These are phyloP conservation scores for Baryphthengus martii DNA, from an alignment of 2,113 vertebrate species.

Conservation along the genomic window DNA sequence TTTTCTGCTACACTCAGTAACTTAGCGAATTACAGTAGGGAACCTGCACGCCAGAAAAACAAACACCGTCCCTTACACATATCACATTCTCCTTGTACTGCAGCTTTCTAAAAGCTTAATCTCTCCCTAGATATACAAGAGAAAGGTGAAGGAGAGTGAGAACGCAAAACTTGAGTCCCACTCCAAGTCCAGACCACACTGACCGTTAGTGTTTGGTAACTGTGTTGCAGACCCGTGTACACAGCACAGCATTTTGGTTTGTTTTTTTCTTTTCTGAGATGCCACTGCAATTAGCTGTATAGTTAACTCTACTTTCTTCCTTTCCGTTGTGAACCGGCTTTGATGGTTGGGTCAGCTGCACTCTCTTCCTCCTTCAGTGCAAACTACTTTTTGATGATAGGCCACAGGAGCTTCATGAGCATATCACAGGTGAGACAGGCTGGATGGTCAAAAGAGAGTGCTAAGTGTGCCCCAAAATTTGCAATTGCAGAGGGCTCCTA, in stretches of 20 bases:
- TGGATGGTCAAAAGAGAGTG: neutral
- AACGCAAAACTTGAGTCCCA: neutral
- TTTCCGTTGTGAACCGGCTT: neutral
- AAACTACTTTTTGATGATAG: neutral
- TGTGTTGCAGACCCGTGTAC: neutral
- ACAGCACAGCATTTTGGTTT: neutral
- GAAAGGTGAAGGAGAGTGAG: neutral
- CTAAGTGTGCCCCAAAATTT: neutral
- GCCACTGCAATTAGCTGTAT: neutral
- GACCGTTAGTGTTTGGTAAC: neutral
- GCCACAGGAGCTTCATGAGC: neutral
- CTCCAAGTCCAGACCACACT: neutral
- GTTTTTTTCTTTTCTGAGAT: neutral
- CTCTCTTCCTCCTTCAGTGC: neutral
- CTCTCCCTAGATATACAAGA: neutral
- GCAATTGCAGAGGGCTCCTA: neutral
- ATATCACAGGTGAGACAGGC: neutral
- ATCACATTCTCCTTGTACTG: neutral
- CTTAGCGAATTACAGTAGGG: neutral
- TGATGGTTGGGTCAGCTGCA: neutral
- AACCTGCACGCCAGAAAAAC: neutral
- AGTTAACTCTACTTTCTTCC: neutral
- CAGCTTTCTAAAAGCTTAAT: neutral
- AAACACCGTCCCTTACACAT: neutral
- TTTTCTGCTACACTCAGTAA: neutral